phyloP scores from a whole-genome alignment of 2,113 vertebrate species.

The Anarhynchus alexandrinus region DNA sequence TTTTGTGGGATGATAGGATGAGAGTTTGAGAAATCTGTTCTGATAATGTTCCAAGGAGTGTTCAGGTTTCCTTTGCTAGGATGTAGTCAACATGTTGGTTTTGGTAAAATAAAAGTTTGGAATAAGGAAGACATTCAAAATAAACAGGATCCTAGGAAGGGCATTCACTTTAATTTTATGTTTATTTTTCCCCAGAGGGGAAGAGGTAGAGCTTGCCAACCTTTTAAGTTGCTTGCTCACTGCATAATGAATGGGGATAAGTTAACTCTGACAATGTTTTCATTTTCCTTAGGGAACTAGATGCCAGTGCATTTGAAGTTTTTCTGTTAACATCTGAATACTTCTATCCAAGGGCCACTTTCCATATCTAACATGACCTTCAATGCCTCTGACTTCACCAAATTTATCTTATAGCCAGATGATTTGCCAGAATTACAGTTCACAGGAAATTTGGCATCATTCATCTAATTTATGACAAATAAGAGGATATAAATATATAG shows the following conservation, averaged over 20 bases:
- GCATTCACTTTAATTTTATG: not conserved
- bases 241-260: not conserved
- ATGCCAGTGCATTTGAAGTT: not conserved
- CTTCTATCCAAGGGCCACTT: not conserved
- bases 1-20: not conserved
- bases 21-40: not conserved
- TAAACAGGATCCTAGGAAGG: constrained; percentile 8
- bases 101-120: constrained; percentile 21
- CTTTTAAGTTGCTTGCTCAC: not conserved
- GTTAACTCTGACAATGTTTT: not conserved
- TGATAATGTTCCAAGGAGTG: not conserved
- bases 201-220: not conserved
- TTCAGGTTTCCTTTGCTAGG: not conserved
- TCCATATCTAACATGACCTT: not conserved
- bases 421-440: not conserved
- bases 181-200: not conserved
- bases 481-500: not conserved
- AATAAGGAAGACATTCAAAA: constrained; percentile 39
- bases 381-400: not conserved
- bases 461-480: not conserved
- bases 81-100: not conserved
- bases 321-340: not conserved
- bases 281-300: not conserved
- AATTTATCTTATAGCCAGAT: not conserved
- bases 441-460: not conserved